A percentile compares a stretch with the other conserved stretches of the same genome.
These are phyloP conservation scores for Noctua fimbriata DNA, from an alignment of 2,888 invertebrate genomes.

Conservation along the genomic window DNA sequence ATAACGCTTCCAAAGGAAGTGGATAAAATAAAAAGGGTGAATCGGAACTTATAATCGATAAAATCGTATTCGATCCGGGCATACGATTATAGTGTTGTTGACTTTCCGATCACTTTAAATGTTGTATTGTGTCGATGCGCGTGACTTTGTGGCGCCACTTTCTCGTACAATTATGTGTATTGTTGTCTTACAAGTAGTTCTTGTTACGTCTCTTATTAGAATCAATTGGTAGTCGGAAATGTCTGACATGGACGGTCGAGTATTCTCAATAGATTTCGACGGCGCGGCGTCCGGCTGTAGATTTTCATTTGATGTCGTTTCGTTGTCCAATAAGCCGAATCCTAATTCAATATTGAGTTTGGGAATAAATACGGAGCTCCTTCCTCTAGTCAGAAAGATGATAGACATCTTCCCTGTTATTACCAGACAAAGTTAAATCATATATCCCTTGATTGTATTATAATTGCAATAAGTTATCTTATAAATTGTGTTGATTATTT, in stretches of 20 bases:
- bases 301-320: slow-evolving; percentile 49
- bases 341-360: slow-evolving; percentile 20
- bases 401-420: not conserved
- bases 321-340: slow-evolving; percentile 50
- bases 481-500: slow-evolving; percentile 34
- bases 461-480: slow-evolving; percentile 34
- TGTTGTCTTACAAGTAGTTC: slow-evolving; percentile 54
- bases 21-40: slow-evolving; percentile 72
- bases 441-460: slow-evolving; percentile 8
- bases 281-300: slow-evolving; percentile 41
- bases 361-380: not conserved
- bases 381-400: not conserved
- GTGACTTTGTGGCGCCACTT: slow-evolving; percentile 50
- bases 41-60: slow-evolving; percentile 73
- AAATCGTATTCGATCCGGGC: slow-evolving; percentile 61
- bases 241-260: slow-evolving; percentile 43
- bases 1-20: slow-evolving; percentile 78
- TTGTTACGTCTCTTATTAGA: slow-evolving; percentile 50
- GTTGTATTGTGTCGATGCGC: slow-evolving; percentile 54
- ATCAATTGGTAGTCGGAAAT: slow-evolving; percentile 49
- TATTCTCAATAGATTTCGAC: slow-evolving; percentile 55
- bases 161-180: slow-evolving; percentile 48
- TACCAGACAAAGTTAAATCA: not conserved
- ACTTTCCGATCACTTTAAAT: slow-evolving; percentile 49
- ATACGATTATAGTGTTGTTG: slow-evolving; percentile 63